Base-by-base conservation (phyloP, 2,113 vertebrate species). In the Scytalopus superciliaris region DNA sequence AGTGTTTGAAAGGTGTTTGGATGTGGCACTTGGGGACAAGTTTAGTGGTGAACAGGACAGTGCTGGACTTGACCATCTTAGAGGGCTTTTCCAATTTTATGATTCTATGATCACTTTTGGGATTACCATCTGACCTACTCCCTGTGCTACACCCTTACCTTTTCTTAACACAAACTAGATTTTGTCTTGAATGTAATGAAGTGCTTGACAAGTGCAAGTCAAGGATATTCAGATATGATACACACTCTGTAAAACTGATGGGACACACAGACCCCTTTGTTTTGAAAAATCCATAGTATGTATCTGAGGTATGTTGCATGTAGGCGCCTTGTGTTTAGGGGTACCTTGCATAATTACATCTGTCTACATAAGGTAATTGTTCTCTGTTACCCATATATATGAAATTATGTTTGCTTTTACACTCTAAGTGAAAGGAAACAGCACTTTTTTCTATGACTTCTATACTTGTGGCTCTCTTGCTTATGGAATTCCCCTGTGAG, bases 401-500 rank as follows among this genome's bases (percentile, higher is more conserved):
- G 47, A 66, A 30, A 8, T 68, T 82, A 5, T 35, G 17, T 31
- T 45, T 64, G 16, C 12, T 93, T 73, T 73, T 25, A 10, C 5
- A 45, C 3, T 31, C 28, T 19, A 24, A 69, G 14, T 25, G 28
- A 70, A 84, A 75, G 18, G 6, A 68, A 85, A 23, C 2, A 7
- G 1, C 15, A 10, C n/a, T 56, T 87, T 91, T 33, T 31, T 17
- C n/a, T 75, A 6, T 45, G 9, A 33, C 30, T 88, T 88, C 10
- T 33, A 7, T 10, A 31, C 5, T 6, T 0, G 1, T 35, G 35
- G 1, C 22, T 87, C 3, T 53, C 22, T 30, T 44, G 28, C 8
- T 49, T n/a, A 15, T 9, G 14, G 52, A 88, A 42, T 39, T 74
- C 57, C 13, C 19, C 72, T 40, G 28, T 19, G 6, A 75, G 66